phyloP scores from a whole-genome alignment of 2,113 vertebrate species.

The human region GRCh38 chr1:228437501-228438000 shows the following conservation, averaged over 20 bases:
- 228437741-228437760: not conserved
- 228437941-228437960: too few relatives aligned
- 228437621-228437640: not conserved
- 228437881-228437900: not conserved
- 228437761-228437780: not conserved
- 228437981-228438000: too few relatives aligned
- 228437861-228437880: not conserved
- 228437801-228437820: not conserved
- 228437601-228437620: not conserved
- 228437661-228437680: not conserved
- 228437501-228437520: not conserved
- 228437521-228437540: not conserved
- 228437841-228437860: not conserved
- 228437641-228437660: not conserved
- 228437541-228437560: not conserved
- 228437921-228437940: too few relatives aligned
- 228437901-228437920: not conserved
- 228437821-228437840: not conserved
- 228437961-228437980: too few relatives aligned
- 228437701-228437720: not conserved
- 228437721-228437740: too few relatives aligned
- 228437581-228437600: not conserved
- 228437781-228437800: not conserved
- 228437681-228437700: not conserved
- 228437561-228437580: not conserved